These are phyloP conservation scores for Ifrita kowaldi DNA, from an alignment of 2,113 vertebrate species.

Conservation along the genomic window DNA sequence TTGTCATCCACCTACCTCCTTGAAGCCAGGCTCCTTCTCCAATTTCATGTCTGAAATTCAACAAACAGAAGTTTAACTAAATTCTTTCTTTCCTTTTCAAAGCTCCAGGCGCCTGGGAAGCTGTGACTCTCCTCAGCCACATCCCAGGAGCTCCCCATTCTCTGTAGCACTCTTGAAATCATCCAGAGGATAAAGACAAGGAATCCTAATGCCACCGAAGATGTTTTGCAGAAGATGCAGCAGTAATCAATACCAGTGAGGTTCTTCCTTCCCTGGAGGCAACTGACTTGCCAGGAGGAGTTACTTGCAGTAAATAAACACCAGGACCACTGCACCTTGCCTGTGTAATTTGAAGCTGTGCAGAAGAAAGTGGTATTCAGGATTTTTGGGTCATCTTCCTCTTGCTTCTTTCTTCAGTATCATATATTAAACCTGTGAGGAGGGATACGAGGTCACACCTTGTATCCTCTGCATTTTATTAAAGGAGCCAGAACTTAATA, in stretches of 20 bases:
- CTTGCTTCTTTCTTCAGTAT: background rate
- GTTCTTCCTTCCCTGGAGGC: background rate
- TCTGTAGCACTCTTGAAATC: background rate
- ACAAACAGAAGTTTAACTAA: background rate
- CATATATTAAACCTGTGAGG: background rate
- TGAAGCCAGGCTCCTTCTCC: background rate
- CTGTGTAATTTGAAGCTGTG: background rate
- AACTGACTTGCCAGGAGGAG: background rate
- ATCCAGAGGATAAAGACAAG: background rate
- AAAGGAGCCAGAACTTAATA: background rate
- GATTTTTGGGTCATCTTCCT: background rate
- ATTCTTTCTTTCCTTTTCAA: background rate
- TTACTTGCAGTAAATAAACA: background rate
- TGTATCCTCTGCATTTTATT: background rate
- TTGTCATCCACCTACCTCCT: background rate
- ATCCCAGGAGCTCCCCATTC: background rate
- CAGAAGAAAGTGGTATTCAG: background rate
- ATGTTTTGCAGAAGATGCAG: background rate
- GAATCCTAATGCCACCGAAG: background rate
- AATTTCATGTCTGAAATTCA: background rate
- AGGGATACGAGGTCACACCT: background rate
- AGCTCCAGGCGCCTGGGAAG: background rate
- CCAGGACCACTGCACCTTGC: background rate
- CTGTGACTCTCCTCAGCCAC: background rate
- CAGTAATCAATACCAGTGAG: background rate